phyloP scores from a whole-genome alignment of 2,888 invertebrate species.

The Chrysolina oricalcia region DNA sequence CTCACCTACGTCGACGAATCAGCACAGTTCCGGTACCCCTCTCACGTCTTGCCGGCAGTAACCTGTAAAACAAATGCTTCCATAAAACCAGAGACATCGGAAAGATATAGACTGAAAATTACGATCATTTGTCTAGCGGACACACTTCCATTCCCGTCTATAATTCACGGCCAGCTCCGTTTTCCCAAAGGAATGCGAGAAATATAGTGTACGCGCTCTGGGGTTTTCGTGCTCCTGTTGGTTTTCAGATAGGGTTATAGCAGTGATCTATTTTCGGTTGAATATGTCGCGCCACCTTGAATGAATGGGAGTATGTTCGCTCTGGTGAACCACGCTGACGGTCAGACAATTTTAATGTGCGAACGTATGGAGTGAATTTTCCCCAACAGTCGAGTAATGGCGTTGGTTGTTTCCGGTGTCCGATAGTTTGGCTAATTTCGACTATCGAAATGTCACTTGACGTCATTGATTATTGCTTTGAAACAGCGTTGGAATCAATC shows the following conservation, averaged over 20 bases:
- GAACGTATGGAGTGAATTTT: neutral
- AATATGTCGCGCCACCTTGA: neutral
- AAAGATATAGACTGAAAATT: neutral
- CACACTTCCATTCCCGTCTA: neutral
- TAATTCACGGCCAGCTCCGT: neutral
- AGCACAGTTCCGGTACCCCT: too few relatives aligned
- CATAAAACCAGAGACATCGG: neutral
- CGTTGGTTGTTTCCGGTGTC: neutral
- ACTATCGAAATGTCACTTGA: neutral
- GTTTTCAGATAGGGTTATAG: neutral
- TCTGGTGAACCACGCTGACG: neutral
- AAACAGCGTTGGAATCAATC: too few relatives aligned
- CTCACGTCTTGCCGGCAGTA: neutral
- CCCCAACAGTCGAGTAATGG: neutral
- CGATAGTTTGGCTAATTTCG: neutral
- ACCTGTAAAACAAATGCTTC: neutral
- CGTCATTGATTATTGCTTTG: too few relatives aligned
- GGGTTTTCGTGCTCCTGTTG: neutral
- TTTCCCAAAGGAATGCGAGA: neutral
- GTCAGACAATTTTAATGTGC: neutral
- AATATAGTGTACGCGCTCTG: neutral
- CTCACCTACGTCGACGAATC: too few relatives aligned
- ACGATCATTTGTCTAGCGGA: constrained; percentile 4
- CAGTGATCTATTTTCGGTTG: constrained; percentile 6
- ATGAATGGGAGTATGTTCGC: neutral